Evolutionary conservation across 2,888 invertebrate genomes (phyloP), one percentile per base, ranked within the genome.

Genomic region (Orthosia incerta): DNA sequence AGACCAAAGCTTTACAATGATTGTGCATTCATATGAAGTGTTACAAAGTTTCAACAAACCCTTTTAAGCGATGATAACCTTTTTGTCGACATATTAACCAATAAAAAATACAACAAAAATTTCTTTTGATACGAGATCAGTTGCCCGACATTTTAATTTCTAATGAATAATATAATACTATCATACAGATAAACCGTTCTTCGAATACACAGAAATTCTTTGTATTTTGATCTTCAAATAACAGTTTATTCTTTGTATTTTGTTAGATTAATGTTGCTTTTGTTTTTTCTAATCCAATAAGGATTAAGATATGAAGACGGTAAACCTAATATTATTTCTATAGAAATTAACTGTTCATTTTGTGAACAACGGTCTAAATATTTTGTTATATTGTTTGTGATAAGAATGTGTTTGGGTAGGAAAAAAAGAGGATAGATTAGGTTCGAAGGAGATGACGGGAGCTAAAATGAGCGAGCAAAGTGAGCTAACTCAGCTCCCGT

Each of bases 161-260:
- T 76, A 70, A 61, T 81, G 77, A 80, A 80, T 81, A 80, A 80
- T 76, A 62, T 74, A 76, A 55, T 23, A 55, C 50, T 60, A 72
- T 67, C 53, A 71, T 71, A 65, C 48, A 74, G 75, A 74, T 57
- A 53, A 68, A 68, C 72, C 20, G 65, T 55, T 63, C 46, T 59
- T 26, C 26, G 59, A 64, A 68, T 61, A n/a, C 11, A 69, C 11
- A 48, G 57, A 31, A 12, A 45, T 18, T 61, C n/a, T 23, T 51
- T 70, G 45, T 51, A 46, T 68, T 59, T 74, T 26, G 18, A 57
- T 59, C 45, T 75, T 51, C 16, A 39, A 59, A 72, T 60, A 46
- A 46, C 48, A 15, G 23, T 50, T 50, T 59, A 62, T 71, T 71
- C 31, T 72, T 69, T 57, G 53, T 68, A 18, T 71, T 71, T 26